Conservation (phyloP, 1,140 invertebrate genomes). For the Teleogryllus occipitalis region DNA sequence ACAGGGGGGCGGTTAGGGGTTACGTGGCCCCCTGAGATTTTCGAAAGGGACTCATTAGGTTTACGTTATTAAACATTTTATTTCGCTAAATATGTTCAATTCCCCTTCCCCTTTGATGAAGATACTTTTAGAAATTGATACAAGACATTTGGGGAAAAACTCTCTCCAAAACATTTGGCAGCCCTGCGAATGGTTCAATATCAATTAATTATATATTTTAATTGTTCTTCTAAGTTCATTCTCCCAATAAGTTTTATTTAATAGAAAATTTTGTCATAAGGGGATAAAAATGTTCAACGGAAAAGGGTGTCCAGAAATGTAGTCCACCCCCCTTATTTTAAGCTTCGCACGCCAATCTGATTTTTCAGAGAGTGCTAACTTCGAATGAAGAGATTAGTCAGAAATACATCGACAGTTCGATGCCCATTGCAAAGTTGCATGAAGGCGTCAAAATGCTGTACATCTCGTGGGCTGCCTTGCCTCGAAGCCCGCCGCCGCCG, state of each 20-base stretch:
- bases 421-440: background rate
- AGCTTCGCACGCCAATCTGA: background rate
- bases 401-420: background rate
- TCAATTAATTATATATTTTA: background rate
- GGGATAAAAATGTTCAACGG: background rate
- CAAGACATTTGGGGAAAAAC: background rate
- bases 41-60: background rate
- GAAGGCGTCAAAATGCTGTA: background rate
- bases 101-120: background rate
- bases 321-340: background rate
- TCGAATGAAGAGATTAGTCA: background rate
- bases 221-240: background rate
- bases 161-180: background rate
- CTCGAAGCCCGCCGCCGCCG: no score
- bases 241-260: background rate
- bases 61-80: background rate
- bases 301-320: no score
- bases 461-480: no score
- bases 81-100: background rate
- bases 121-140: background rate
- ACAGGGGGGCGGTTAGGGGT: no score
- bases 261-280: background rate
- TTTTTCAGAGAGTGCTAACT: background rate
- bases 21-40: background rate
- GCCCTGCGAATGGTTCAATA: background rate